A percentile compares a stretch with the other conserved stretches of the same genome.
These are phyloP conservation scores for Spodoptera frugiperda DNA, from an alignment of 1,140 invertebrate species.

Conservation along the genomic window DNA sequence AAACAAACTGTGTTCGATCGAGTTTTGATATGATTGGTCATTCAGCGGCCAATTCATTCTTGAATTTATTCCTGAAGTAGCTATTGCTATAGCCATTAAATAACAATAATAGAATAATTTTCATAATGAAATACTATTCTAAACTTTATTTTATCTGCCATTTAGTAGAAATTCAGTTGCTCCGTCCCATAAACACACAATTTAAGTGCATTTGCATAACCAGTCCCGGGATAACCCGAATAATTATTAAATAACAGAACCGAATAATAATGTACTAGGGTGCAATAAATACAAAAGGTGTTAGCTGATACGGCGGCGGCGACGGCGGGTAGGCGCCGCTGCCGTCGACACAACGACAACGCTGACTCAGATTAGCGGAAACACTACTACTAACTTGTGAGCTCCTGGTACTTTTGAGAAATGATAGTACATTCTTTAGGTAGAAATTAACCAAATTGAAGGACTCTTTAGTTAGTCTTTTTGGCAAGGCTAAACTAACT, in stretches of 20 bases:
- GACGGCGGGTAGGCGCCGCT: slow-evolving; percentile 57
- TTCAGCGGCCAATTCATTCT: too few relatives aligned
- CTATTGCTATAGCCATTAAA: too few relatives aligned
- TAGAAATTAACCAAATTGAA: too few relatives aligned
- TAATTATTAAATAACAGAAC: slow-evolving; percentile 43
- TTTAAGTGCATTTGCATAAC: slow-evolving; percentile 16
- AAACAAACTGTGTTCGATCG: too few relatives aligned
- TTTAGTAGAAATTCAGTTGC: slow-evolving; percentile 14
- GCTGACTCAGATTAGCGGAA: slow-evolving; percentile 68
- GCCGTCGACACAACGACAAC: slow-evolving; percentile 55
- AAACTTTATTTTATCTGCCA: too few relatives aligned
- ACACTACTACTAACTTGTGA: slow-evolving; percentile 60
- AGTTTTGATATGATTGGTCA: too few relatives aligned
- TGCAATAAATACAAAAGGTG: slow-evolving; percentile 53
- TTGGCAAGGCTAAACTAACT: too few relatives aligned
- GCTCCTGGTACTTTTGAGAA: slow-evolving; percentile 57
- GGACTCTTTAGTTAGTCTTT: too few relatives aligned
- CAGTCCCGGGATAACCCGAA: slow-evolving; percentile 19
- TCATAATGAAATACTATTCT: too few relatives aligned
- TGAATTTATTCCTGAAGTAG: too few relatives aligned
- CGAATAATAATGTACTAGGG: slow-evolving; percentile 53
- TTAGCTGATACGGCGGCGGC: slow-evolving; percentile 28
- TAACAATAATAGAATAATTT: too few relatives aligned
- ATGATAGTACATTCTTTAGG: neutral
- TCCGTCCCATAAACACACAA: slow-evolving; percentile 23